Evolutionary conservation across 2,888 invertebrate species (phyloP).

Genomic region (Lucinisca nassula): DNA sequence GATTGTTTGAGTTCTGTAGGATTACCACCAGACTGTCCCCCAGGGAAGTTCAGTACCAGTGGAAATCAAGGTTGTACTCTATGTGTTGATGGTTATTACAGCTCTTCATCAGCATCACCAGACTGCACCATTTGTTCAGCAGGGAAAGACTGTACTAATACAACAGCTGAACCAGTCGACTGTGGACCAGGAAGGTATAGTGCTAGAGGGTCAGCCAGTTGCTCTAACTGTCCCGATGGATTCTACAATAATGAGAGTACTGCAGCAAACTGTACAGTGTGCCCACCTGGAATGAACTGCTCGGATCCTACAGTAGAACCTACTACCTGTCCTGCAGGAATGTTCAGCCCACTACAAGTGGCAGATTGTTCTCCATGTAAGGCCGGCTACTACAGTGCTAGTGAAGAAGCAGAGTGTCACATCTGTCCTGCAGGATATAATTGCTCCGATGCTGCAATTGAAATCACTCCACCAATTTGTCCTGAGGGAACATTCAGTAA

Average conservation of each 20-base stretch:
- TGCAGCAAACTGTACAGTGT: constrained; percentile 71
- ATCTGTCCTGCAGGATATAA: constrained; percentile 77
- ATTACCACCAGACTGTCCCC: constrained; percentile 72
- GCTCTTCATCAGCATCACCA: constrained; percentile 78
- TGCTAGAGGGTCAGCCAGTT: constrained; percentile 76
- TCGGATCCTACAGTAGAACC: constrained; percentile 69
- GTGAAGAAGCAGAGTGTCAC: constrained; percentile 71
- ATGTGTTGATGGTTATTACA: constrained; percentile 85
- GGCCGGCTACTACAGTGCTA: constrained; percentile 73
- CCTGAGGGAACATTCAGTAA: constrained; percentile 73
- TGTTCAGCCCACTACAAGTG: constrained; percentile 70
- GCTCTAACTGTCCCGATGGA: constrained; percentile 75
- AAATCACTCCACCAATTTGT: constrained; percentile 71
- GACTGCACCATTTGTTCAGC: constrained; percentile 83
- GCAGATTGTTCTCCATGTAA: constrained; percentile 65
- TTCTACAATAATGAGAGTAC: constrained; percentile 68
- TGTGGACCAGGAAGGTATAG: constrained; percentile 84
- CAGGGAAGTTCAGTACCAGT: constrained; percentile 82
- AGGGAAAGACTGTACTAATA: constrained; percentile 78
- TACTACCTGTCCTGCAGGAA: constrained; percentile 68
- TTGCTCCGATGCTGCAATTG: constrained; percentile 72
- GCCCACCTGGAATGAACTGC: constrained; percentile 79
- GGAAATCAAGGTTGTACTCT: constrained; percentile 73
- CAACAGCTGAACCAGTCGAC: constrained; percentile 71
- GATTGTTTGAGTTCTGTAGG: constrained; percentile 40